Percentiles rank a stretch among this genome's conserved stretches.
Conservation (phyloP, 2,797 vertebrate genomes). For the Amphiprion clarkii region DNA sequence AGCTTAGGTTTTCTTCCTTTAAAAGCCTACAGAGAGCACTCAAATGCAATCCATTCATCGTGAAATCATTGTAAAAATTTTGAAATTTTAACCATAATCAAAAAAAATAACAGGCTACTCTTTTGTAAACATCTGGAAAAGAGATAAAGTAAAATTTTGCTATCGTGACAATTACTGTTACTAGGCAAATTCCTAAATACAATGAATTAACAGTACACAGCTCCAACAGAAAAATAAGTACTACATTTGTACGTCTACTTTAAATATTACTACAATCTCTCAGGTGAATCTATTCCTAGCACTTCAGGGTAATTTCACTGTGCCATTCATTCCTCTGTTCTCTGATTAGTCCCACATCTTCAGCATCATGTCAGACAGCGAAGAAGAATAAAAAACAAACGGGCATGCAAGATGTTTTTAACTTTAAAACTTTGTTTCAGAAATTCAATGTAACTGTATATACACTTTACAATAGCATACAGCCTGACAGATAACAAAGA, state of each 20-base stretch:
- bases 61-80: neutral
- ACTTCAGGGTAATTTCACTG: neutral
- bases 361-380: neutral
- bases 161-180: neutral
- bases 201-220: no score
- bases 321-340: neutral
- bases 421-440: conserved; percentile 86
- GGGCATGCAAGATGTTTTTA: conserved; percentile 66
- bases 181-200: neutral
- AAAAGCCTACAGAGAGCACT: no score
- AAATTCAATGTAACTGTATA: conserved; percentile 84
- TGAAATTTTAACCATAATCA: no score
- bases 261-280: no score
- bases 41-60: neutral
- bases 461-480: conserved; percentile 88
- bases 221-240: no score
- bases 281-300: no score
- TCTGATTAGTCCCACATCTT: neutral
- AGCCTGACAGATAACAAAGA: conserved; percentile 92
- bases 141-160: neutral
- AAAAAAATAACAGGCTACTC: neutral
- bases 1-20: neutral
- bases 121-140: neutral
- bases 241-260: no score
- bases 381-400: conserved; percentile 70